Evolutionary conservation across 1,140 invertebrate species (phyloP).

Genomic region (Megalopta genalis): DNA sequence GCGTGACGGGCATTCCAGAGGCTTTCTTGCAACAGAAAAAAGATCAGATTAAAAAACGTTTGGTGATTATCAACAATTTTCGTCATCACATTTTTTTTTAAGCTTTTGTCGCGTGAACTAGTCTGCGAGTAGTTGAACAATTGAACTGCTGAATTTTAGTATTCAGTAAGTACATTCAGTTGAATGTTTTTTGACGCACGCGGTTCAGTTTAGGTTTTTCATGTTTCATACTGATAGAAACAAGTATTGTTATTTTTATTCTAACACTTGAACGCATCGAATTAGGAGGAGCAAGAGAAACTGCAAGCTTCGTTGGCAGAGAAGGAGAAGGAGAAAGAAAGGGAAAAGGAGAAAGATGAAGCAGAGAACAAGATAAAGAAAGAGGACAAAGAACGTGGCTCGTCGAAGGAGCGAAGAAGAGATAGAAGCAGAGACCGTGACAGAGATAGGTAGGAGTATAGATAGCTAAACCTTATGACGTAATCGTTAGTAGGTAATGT

Average conservation of each 20-base stretch:
- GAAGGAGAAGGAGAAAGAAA: slow-evolving; percentile 80
- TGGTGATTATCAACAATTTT: slow-evolving; percentile 80
- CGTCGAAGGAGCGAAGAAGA: slow-evolving; percentile 75
- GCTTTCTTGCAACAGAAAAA: slow-evolving; percentile 97
- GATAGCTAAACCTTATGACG: neutral
- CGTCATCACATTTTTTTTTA: neutral
- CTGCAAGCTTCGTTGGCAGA: slow-evolving; percentile 83
- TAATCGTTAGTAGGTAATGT: neutral
- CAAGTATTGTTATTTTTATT: neutral
- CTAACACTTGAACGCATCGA: slow-evolving; percentile 38
- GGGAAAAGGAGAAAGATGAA: slow-evolving; percentile 78
- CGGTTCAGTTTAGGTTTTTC: slow-evolving; percentile 32
- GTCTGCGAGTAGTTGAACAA: slow-evolving; percentile 43
- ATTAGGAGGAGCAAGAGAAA: slow-evolving; percentile 87
- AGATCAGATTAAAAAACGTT: slow-evolving; percentile 94
- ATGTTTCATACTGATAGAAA: slow-evolving; percentile 3
- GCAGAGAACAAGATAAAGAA: slow-evolving; percentile 77
- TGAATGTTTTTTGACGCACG: slow-evolving; percentile 29
- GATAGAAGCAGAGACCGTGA: slow-evolving; percentile 78
- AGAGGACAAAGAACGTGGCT: slow-evolving; percentile 75
- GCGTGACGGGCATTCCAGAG: slow-evolving; percentile 95
- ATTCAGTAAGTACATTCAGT: slow-evolving; percentile 52
- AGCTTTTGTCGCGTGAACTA: slow-evolving; percentile 36
- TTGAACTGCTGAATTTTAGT: slow-evolving; percentile 52
- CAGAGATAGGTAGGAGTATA: slow-evolving; percentile 75